These are phyloP conservation scores for Hippolais icterina DNA, from an alignment of 2,113 vertebrate genomes.

Conservation along the genomic window DNA sequence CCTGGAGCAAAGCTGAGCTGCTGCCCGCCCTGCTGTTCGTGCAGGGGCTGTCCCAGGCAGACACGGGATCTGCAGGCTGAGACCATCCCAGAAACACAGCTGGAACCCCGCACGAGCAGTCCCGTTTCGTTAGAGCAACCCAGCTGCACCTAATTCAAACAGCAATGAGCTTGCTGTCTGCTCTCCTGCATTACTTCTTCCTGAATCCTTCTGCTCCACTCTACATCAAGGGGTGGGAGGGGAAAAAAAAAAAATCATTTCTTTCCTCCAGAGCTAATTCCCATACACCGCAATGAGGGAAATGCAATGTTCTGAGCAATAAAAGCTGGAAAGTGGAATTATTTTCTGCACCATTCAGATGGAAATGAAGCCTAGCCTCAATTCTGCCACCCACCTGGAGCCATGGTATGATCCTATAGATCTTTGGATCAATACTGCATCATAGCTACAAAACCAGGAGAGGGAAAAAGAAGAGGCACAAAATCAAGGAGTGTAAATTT, in stretches of 20 bases:
- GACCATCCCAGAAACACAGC: neutral
- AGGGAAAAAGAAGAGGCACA: neutral
- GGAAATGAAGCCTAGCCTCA: constrained; percentile 63
- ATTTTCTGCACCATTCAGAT: constrained; percentile 67
- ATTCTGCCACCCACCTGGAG: constrained; percentile 65
- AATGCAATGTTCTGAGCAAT: constrained; percentile 53
- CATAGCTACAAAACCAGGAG: constrained; percentile 50
- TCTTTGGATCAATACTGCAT: constrained; percentile 67
- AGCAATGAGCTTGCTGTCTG: constrained; percentile 37
- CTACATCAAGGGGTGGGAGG: neutral
- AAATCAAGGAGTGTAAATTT: constrained; percentile 57
- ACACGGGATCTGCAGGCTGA: neutral
- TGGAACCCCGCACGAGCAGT: neutral
- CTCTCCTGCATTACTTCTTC: neutral
- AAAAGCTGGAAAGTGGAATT: constrained; percentile 56
- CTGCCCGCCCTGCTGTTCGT: neutral
- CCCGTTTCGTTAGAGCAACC: neutral
- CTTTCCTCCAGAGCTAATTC: constrained; percentile 55
- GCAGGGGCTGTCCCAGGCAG: neutral
- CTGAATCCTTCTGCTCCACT: constrained; percentile 29
- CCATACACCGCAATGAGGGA: constrained; percentile 31
- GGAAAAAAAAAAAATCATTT: neutral
- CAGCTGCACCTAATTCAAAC: constrained; percentile 23
- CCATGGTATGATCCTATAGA: constrained; percentile 60
- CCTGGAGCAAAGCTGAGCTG: neutral